Conservation (phyloP, 2,888 invertebrate genomes). For the Microctonus brassicae region DNA sequence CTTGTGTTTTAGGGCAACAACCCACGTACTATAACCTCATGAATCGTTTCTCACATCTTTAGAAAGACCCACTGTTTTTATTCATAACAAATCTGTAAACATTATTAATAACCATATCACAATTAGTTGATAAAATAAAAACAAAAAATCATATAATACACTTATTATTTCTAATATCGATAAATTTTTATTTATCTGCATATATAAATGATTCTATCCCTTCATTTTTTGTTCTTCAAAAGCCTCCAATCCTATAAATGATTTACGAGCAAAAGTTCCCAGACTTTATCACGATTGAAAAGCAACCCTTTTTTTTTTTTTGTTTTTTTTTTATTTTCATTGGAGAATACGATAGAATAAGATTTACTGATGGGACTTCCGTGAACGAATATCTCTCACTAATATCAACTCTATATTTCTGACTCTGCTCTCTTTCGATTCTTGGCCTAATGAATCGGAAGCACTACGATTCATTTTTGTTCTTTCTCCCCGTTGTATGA, state of each 20-base stretch:
- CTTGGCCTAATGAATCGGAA: slow-evolving; percentile 48
- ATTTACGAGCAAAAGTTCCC: slow-evolving; percentile 18
- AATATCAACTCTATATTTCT: neutral
- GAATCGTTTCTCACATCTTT: slow-evolving; percentile 3
- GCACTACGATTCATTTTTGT: slow-evolving; percentile 49
- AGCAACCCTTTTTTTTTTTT: slow-evolving; percentile 33
- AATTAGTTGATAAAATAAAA: too few species aligned
- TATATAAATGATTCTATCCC: neutral
- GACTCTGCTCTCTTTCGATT: slow-evolving; percentile 25
- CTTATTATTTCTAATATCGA: neutral
- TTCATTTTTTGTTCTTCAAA: neutral
- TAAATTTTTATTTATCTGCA: neutral
- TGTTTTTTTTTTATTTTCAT: slow-evolving; percentile 33
- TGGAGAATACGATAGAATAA: slow-evolving; percentile 40
- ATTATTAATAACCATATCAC: neutral
- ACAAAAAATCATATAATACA: neutral
- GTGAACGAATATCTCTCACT: slow-evolving; percentile 20
- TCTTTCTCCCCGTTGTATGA: neutral
- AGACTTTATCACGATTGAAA: neutral
- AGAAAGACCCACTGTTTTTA: neutral
- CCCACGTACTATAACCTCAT: neutral
- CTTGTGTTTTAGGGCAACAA: neutral
- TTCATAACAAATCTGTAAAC: neutral
- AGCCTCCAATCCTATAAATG: neutral
- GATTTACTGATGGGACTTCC: slow-evolving; percentile 46